Percentiles rank a stretch among this genome's conserved stretches.
Evolutionary conservation across 1,140 invertebrate genomes (phyloP).

Genomic region (Leptestheria dahalacensis): DNA sequence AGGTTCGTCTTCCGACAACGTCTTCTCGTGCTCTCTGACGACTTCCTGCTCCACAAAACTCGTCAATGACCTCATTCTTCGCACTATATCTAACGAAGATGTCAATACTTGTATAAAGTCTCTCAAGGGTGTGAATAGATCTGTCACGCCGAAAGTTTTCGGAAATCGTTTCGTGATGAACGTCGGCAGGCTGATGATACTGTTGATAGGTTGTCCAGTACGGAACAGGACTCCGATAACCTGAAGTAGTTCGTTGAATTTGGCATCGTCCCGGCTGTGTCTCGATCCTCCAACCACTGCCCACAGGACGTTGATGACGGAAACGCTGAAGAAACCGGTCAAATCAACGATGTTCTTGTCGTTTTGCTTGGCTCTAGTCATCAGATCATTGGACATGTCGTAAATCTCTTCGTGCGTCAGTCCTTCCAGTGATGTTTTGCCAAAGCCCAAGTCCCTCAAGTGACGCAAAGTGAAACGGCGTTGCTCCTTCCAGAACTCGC

Average conservation of each 20-base stretch:
- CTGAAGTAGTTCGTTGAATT: slow-evolving; percentile 39
- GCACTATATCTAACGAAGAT: background rate
- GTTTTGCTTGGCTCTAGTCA: background rate
- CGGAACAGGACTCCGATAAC: slow-evolving; percentile 30
- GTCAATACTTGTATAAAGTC: slow-evolving; percentile 11
- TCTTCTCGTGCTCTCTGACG: slow-evolving; percentile 39
- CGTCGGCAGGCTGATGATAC: background rate
- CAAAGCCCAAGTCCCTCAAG: slow-evolving; percentile 54
- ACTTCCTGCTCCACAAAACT: slow-evolving; percentile 29
- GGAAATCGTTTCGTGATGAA: background rate
- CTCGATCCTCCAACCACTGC: slow-evolving; percentile 9
- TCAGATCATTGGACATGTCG: slow-evolving; percentile 14
- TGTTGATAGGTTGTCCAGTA: background rate
- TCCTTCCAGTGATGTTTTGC: slow-evolving; percentile 32
- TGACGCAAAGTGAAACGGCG: slow-evolving; percentile 49
- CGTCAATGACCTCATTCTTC: background rate
- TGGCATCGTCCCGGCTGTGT: slow-evolving; percentile 18
- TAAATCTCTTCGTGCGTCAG: slow-evolving; percentile 22
- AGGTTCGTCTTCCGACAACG: slow-evolving; percentile 32
- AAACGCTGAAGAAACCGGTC: slow-evolving; percentile 7
- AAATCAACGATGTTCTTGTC: slow-evolving; percentile 4
- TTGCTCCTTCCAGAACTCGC: slow-evolving; percentile 51
- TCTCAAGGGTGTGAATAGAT: slow-evolving; percentile 12
- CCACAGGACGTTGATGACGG: slow-evolving; percentile 13
- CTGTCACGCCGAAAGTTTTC: background rate